These are phyloP conservation scores for Campoplex capitator DNA, from an alignment of 2,888 invertebrate species.

Conservation along the genomic window DNA sequence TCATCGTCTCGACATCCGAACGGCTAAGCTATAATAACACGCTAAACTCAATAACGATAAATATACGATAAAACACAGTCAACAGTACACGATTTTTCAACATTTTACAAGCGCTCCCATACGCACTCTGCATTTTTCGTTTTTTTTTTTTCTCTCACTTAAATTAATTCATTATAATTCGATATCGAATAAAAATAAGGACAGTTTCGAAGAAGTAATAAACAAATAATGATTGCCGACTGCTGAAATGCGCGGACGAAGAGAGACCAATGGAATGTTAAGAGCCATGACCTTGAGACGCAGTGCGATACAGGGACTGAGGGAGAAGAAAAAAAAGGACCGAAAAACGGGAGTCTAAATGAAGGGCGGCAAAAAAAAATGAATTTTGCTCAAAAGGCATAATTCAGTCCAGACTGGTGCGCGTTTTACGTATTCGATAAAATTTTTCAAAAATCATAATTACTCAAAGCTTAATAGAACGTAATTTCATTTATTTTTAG, in stretches of 20 bases:
- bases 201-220: neutral
- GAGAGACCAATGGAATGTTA: neutral
- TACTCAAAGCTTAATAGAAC: neutral
- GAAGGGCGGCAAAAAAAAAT: neutral
- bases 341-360: neutral
- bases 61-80: slow-evolving; percentile 71
- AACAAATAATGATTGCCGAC: neutral
- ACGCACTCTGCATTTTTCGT: slow-evolving; percentile 11
- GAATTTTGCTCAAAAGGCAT: slow-evolving; percentile 44
- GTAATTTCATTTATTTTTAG: neutral
- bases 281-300: slow-evolving; percentile 1
- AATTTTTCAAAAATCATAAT: neutral
- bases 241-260: neutral
- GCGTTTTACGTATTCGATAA: slow-evolving; percentile 48
- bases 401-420: slow-evolving; percentile 62
- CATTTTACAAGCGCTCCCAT: slow-evolving; percentile 53
- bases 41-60: slow-evolving; percentile 72
- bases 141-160: neutral
- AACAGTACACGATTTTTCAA: slow-evolving; percentile 62
- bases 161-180: slow-evolving; percentile 12
- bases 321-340: neutral
- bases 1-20: slow-evolving; percentile 68
- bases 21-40: slow-evolving; percentile 71
- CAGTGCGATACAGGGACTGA: neutral
- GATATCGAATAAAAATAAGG: neutral